These are phyloP conservation scores for Amphiprion percula DNA, from an alignment of 2,113 vertebrate species.

Conservation along the genomic window DNA sequence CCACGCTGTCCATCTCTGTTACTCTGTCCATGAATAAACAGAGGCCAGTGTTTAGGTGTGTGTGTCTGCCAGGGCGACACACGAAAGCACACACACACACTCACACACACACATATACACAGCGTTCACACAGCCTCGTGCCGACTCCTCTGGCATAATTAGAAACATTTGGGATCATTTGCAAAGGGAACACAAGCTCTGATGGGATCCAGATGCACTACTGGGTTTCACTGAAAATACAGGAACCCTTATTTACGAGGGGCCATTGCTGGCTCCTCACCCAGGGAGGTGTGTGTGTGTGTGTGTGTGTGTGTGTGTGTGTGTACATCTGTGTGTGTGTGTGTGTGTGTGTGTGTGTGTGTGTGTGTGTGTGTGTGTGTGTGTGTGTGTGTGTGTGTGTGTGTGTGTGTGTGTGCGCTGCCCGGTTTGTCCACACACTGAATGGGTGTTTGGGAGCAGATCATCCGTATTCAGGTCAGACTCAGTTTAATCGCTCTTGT, in stretches of 20 bases:
- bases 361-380: slow-evolving; percentile 41
- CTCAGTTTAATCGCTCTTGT: slow-evolving; percentile 50
- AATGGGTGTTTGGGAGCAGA: slow-evolving; percentile 48
- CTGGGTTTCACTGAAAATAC: slow-evolving; percentile 76
- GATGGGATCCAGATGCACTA: slow-evolving; percentile 84
- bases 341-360: slow-evolving; percentile 41
- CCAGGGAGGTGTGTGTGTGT: slow-evolving; percentile 58
- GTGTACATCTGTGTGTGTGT: slow-evolving; percentile 36
- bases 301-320: slow-evolving; percentile 34
- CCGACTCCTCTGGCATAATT: slow-evolving; percentile 80
- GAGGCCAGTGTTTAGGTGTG: slow-evolving; percentile 60
- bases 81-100: slow-evolving; percentile 38
- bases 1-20: slow-evolving; percentile 65
- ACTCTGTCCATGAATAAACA: slow-evolving; percentile 65
- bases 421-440: slow-evolving; percentile 46
- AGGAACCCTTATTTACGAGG: slow-evolving; percentile 82
- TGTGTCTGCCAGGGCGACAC: slow-evolving; percentile 51
- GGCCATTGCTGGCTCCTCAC: slow-evolving; percentile 77
- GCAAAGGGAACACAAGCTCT: slow-evolving; percentile 77
- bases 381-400: slow-evolving; percentile 37
- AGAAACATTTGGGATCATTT: slow-evolving; percentile 86
- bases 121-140: slow-evolving; percentile 69
- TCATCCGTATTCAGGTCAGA: slow-evolving; percentile 66
- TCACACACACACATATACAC: slow-evolving; percentile 26
- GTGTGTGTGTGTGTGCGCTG: slow-evolving; percentile 9